Conservation (phyloP, 1,140 invertebrate species). For the Leptonema lineaticorne region DNA sequence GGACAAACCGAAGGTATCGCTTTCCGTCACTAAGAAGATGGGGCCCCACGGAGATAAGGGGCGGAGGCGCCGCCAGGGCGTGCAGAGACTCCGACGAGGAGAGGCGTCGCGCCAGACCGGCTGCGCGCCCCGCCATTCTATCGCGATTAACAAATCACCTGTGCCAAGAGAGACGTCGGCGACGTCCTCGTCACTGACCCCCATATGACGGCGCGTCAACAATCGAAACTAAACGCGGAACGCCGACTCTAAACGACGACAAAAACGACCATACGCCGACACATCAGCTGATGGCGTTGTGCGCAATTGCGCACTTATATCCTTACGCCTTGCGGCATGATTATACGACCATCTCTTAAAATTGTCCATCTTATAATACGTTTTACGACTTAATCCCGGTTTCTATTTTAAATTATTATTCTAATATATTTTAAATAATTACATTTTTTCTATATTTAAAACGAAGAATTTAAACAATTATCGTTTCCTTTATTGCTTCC, state of each 20-base stretch:
- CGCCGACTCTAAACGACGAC: background rate
- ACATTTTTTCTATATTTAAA: too few species aligned
- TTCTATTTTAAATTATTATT: too few species aligned
- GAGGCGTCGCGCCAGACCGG: background rate
- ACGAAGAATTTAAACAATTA: too few species aligned
- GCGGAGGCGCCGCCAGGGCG: background rate
- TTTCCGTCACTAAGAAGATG: background rate
- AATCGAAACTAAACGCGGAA: background rate
- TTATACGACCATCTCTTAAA: too few species aligned
- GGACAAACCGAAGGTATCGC: conserved; percentile 18
- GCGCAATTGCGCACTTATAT: background rate
- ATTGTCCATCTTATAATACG: too few species aligned
- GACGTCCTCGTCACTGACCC: background rate
- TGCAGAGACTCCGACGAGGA: conserved; percentile 4
- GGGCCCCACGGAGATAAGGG: background rate
- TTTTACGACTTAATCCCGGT: too few species aligned
- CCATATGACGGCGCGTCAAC: background rate
- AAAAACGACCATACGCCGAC: background rate
- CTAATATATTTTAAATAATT: too few species aligned
- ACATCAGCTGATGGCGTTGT: background rate
- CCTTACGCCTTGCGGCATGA: too few species aligned
- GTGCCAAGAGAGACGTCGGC: background rate
- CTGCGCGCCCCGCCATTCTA: conserved; percentile 5
- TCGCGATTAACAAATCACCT: background rate
- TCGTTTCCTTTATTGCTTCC: too few species aligned